phyloP scores from a whole-genome alignment of 2,888 invertebrate genomes.

The Parelbella ahira region DNA sequence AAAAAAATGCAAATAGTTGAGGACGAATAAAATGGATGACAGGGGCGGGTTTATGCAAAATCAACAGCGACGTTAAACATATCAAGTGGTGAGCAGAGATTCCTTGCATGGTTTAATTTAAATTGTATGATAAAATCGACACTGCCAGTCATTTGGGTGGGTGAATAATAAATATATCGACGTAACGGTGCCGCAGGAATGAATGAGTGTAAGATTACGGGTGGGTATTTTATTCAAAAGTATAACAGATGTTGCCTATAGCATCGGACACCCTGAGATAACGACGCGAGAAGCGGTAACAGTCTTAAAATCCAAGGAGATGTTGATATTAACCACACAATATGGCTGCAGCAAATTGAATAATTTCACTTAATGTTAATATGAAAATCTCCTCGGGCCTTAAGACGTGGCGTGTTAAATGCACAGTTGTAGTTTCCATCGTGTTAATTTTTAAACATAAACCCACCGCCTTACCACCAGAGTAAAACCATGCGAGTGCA shows the following conservation, averaged over 20 bases:
- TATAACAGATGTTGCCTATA: slow-evolving; percentile 1
- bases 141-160: neutral
- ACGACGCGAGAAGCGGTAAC: slow-evolving; percentile 14
- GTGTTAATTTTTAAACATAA: slow-evolving; percentile 73
- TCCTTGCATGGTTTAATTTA: slow-evolving; percentile 31
- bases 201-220: slow-evolving; percentile 8
- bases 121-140: slow-evolving; percentile 5
- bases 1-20: slow-evolving; percentile 35
- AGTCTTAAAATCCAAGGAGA: slow-evolving; percentile 19
- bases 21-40: slow-evolving; percentile 42
- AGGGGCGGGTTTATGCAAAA: slow-evolving; percentile 71
- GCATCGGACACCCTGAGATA: slow-evolving; percentile 7
- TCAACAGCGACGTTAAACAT: slow-evolving; percentile 31
- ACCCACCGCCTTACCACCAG: slow-evolving; percentile 74
- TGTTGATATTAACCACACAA: neutral
- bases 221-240: slow-evolving; percentile 6
- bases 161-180: slow-evolving; percentile 3
- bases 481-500: slow-evolving; percentile 58
- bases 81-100: slow-evolving; percentile 63
- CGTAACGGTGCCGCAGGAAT: slow-evolving; percentile 8
- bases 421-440: slow-evolving; percentile 33
- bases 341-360: too few species aligned
- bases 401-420: slow-evolving; percentile 52
- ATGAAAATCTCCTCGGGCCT: slow-evolving; percentile 55
- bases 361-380: too few species aligned